A percentile compares a stretch with the other conserved stretches of the same genome.
Evolutionary conservation across 2,888 invertebrate genomes (phyloP).

Genomic region (Pardosa pseudoannulata): DNA sequence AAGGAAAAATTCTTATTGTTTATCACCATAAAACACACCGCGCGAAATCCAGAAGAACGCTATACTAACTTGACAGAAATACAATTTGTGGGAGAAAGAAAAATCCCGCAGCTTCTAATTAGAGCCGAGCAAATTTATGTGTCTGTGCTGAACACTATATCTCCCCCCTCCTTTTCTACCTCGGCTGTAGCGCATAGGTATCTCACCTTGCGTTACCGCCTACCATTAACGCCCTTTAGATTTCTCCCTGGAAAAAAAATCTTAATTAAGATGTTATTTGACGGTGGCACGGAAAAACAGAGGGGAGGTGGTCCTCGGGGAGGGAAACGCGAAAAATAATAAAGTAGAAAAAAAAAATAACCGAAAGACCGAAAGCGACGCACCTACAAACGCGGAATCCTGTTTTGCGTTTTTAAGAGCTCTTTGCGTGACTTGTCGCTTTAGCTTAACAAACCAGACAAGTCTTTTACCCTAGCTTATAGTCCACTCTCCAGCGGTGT

Average conservation of each 20-base stretch:
- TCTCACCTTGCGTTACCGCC: not conserved
- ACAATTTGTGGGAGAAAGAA: not conserved
- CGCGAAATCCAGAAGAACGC: too few relatives aligned
- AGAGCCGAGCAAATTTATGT: not conserved
- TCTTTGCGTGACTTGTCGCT: slow-evolving; percentile 60
- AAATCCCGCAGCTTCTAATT: not conserved
- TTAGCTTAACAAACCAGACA: slow-evolving; percentile 54
- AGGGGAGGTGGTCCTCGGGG: too few relatives aligned
- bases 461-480: slow-evolving; percentile 1
- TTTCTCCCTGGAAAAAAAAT: slow-evolving; percentile 30
- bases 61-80: too few relatives aligned
- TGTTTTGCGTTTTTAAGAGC: slow-evolving; percentile 42
- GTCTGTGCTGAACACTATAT: too few relatives aligned
- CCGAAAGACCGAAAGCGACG: not conserved
- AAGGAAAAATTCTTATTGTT: too few relatives aligned
- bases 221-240: slow-evolving; percentile 13
- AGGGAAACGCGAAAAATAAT: too few relatives aligned
- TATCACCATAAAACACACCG: too few relatives aligned
- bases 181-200: too few relatives aligned
- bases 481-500: not conserved
- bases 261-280: slow-evolving; percentile 53
- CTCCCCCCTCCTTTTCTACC: too few relatives aligned
- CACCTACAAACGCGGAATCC: slow-evolving; percentile 1
- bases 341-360: slow-evolving; percentile 10
- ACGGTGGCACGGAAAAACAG: slow-evolving; percentile 36